A percentile compares a stretch with the other conserved stretches of the same genome.
Evolutionary conservation across 2,797 vertebrate genomes (phyloP).

Genomic region (Delichon dasypus): DNA sequence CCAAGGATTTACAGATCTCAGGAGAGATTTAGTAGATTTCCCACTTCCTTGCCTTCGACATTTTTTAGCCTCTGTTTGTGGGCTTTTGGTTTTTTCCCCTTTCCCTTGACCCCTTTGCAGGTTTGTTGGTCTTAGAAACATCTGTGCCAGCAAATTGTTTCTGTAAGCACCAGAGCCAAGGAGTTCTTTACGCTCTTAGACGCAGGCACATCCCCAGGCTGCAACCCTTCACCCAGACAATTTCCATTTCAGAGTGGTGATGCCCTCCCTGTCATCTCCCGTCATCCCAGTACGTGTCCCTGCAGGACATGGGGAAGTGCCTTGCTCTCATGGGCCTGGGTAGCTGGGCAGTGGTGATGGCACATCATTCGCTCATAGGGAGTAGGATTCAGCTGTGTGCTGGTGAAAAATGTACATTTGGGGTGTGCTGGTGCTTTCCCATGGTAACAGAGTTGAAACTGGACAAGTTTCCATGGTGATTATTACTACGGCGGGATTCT

Average conservation of each 20-base stretch:
- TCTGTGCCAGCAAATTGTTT: not conserved
- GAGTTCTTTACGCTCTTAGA: not conserved
- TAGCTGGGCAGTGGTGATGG: rapidly evolving
- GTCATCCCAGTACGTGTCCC: not conserved
- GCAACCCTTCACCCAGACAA: not conserved
- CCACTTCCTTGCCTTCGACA: not conserved
- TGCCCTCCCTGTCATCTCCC: not conserved
- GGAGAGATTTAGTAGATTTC: conserved; percentile 9
- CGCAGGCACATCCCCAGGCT: not conserved
- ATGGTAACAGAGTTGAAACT: conserved; percentile 68
- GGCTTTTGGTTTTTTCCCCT: rapidly evolving
- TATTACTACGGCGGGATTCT: conserved; percentile 36
- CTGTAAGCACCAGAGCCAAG: not conserved
- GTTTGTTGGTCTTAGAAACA: not conserved
- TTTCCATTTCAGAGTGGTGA: not conserved
- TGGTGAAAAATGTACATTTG: conserved; percentile 30
- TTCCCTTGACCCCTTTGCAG: not conserved
- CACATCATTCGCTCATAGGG: not conserved
- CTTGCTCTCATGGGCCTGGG: not conserved
- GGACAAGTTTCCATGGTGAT: conserved; percentile 72
- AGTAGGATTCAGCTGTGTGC: not conserved
- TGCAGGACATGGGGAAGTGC: rapidly evolving
- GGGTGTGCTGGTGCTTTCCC: conserved; percentile 48
- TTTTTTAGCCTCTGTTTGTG: not conserved
- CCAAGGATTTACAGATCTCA: conserved; percentile 9